A percentile compares a stretch with the other conserved stretches of the same genome.
phyloP scores from a whole-genome alignment of 2,888 invertebrate species.

The Drosophila testacea region DNA sequence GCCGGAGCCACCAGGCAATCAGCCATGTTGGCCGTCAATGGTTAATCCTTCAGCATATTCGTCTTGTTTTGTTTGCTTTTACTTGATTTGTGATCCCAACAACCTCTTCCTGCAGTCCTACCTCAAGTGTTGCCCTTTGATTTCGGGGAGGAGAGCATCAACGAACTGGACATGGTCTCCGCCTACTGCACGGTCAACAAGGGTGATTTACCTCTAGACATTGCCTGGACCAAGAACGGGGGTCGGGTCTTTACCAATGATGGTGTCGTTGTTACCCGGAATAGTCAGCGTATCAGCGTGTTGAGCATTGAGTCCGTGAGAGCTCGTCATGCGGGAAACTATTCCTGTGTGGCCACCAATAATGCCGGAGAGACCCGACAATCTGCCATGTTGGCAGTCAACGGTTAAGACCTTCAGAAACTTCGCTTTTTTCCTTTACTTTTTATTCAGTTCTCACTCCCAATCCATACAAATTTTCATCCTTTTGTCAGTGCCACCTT shows the following conservation, averaged over 20 bases:
- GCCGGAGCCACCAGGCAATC: conserved; percentile 87
- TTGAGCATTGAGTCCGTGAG: conserved; percentile 88
- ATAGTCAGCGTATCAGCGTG: conserved; percentile 88
- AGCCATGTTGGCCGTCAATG: conserved; percentile 87
- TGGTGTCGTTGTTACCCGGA: conserved; percentile 87
- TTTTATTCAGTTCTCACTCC: conserved; percentile 30
- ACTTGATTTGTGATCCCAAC: conserved; percentile 15
- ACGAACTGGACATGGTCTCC: conserved; percentile 89
- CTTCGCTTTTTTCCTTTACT: conserved; percentile 3
- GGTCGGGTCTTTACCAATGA: conserved; percentile 85
- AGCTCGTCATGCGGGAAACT: conserved; percentile 88
- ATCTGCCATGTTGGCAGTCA: conserved; percentile 87
- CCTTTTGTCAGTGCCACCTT: conserved; percentile 88
- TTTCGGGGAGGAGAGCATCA: conserved; percentile 89
- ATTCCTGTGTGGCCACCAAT: conserved; percentile 88
- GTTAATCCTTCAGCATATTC: conserved; percentile 81
- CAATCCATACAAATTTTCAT: conserved; percentile 13
- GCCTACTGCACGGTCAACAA: conserved; percentile 90
- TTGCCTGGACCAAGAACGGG: conserved; percentile 89
- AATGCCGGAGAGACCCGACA: conserved; percentile 87
- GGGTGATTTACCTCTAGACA: conserved; percentile 91
- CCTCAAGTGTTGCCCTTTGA: conserved; percentile 89
- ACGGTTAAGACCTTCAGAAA: conserved; percentile 85
- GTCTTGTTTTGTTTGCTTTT: conserved; percentile 42
- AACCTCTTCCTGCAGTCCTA: conserved; percentile 31